Conservation (phyloP, 1,140 invertebrate genomes). For the Phymorhynchus buccinoides region DNA sequence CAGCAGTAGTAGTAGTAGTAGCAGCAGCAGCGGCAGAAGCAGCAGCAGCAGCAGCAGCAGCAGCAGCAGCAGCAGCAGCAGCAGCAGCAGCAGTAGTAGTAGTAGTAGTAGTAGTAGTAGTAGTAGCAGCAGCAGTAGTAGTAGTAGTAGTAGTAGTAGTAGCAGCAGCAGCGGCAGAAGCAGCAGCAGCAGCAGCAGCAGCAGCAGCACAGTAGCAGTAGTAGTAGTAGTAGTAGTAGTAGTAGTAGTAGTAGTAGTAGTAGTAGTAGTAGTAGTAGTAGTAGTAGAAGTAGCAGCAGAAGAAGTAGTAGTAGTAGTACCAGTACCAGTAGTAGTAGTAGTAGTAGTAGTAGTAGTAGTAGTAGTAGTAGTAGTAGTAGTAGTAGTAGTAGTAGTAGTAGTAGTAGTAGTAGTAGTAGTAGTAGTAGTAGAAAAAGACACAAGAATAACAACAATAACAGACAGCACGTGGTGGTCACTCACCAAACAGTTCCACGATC, state of each 20-base stretch:
- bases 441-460: not conserved
- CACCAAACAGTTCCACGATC: conserved; percentile 79
- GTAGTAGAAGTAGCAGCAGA: not conserved
- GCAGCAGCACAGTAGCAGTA: not conserved
- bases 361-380: not conserved
- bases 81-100: not conserved
- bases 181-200: not conserved
- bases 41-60: not conserved
- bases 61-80: not conserved
- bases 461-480: conserved; percentile 39
- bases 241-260: not conserved
- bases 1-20: not conserved
- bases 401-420: too few species aligned
- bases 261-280: not conserved
- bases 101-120: not conserved
- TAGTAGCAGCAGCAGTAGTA: not conserved
- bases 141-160: not conserved
- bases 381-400: too few species aligned
- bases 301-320: not conserved
- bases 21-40: not conserved
- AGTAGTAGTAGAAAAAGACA: too few species aligned
- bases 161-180: not conserved
- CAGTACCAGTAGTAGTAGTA: not conserved
- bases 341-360: not conserved
- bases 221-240: not conserved